These are phyloP conservation scores for Cyanoderma ruficeps DNA, from an alignment of 2,113 vertebrate species.

Conservation along the genomic window DNA sequence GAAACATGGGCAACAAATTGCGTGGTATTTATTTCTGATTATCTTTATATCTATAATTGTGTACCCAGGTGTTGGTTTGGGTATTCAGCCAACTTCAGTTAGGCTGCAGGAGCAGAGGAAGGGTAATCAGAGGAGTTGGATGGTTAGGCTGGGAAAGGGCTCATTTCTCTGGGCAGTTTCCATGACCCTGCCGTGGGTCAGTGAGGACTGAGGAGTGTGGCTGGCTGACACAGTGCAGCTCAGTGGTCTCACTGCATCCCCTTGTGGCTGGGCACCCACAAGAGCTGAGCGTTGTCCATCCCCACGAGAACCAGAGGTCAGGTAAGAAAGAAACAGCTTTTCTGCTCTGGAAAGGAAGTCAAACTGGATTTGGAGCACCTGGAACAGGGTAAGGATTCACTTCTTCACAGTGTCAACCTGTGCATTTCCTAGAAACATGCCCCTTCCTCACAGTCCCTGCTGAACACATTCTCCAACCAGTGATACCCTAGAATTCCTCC, in stretches of 20 bases:
- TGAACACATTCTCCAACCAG: not conserved
- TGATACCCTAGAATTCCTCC: not conserved
- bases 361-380: not conserved
- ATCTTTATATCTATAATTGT: not conserved
- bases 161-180: not conserved
- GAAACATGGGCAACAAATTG: not conserved
- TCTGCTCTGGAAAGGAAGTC: not conserved
- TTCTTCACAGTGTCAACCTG: not conserved
- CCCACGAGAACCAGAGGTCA: not conserved
- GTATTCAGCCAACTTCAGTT: not conserved
- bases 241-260: constrained; percentile 16
- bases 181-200: not conserved
- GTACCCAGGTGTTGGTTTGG: not conserved
- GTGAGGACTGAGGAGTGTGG: not conserved
- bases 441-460: not conserved
- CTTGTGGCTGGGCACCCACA: not conserved
- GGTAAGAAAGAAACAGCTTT: not conserved
- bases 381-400: not conserved
- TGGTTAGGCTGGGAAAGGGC: not conserved
- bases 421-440: not conserved
- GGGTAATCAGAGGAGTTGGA: not conserved
- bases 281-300: not conserved
- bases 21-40: not conserved
- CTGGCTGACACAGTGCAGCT: not conserved
- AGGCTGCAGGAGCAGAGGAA: not conserved